These are phyloP conservation scores for Gerris buenoi DNA, from an alignment of 1,140 invertebrate species.

Conservation along the genomic window DNA sequence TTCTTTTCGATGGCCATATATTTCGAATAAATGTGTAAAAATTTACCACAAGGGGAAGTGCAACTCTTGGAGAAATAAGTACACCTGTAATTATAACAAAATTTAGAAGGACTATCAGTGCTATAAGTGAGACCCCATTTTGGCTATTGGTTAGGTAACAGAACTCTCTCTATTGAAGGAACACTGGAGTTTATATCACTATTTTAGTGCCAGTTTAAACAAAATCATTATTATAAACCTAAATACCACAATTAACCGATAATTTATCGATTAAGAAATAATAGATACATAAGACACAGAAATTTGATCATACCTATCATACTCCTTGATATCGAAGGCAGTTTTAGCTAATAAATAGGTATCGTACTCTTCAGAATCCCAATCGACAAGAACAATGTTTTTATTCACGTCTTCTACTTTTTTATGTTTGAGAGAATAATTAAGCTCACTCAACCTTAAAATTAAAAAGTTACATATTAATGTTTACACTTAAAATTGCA, in stretches of 20 bases:
- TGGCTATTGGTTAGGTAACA: too few relatives aligned
- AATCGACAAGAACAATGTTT: constrained; percentile 27
- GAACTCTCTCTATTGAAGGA: too few relatives aligned
- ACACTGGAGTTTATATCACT: too few relatives aligned
- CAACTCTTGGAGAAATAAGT: constrained; percentile 66
- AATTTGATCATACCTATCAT: constrained; percentile 40
- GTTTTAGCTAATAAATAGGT: constrained; percentile 66
- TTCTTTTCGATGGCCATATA: constrained; percentile 83
- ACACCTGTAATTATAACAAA: constrained; percentile 36
- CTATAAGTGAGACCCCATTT: too few relatives aligned
- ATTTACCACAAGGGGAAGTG: constrained; percentile 45
- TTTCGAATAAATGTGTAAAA: constrained; percentile 68
- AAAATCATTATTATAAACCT: neutral
- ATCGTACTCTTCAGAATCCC: constrained; percentile 40
- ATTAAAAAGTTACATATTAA: constrained; percentile 11
- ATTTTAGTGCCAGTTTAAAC: neutral
- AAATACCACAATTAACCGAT: neutral
- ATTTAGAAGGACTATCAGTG: constrained; percentile 10
- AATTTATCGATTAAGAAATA: neutral
- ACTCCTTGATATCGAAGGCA: constrained; percentile 85
- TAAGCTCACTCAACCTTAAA: constrained; percentile 62
- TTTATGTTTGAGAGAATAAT: constrained; percentile 53
- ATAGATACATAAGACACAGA: neutral
- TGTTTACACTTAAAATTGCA: neutral
- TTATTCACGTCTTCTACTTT: constrained; percentile 32